These are phyloP conservation scores for Diplodus puntazzo DNA, from an alignment of 2,797 vertebrate genomes.

Conservation along the genomic window DNA sequence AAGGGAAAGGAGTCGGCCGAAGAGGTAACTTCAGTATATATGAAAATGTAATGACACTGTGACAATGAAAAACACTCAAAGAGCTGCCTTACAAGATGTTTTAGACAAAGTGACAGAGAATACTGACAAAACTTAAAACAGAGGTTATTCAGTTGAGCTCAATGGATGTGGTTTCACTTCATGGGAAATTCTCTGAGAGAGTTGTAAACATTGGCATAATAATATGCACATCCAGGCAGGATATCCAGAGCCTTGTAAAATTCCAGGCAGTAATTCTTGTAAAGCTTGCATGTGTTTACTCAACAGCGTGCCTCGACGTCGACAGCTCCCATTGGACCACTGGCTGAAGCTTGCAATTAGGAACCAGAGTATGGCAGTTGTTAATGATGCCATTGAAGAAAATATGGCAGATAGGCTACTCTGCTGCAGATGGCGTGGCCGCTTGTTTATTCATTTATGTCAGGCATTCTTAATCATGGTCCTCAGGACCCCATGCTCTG, in stretches of 20 bases:
- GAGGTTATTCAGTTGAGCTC: conserved; percentile 17
- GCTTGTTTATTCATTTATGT: conserved; percentile 72
- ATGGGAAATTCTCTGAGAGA: conserved; percentile 70
- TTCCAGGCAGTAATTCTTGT: conserved; percentile 80
- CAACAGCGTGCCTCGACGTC: conserved; percentile 68
- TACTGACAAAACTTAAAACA: conserved; percentile 9
- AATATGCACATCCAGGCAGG: conserved; percentile 72
- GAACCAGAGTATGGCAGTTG: conserved; percentile 73
- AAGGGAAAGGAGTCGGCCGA: conserved; percentile 18
- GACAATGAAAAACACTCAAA: conserved; percentile 12
- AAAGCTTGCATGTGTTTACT: conserved; percentile 80
- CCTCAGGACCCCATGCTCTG: conserved; percentile 55
- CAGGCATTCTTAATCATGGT: conserved; percentile 66
- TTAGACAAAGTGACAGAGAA: conserved; percentile 17
- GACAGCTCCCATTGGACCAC: conserved; percentile 67
- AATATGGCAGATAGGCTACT: conserved; percentile 72
- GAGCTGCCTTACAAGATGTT: conserved; percentile 3
- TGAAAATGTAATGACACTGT: conserved; percentile 14
- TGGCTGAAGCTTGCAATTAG: conserved; percentile 71
- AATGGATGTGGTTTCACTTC: conserved; percentile 44
- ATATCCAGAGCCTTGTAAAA: conserved; percentile 81
- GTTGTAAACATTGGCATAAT: conserved; percentile 55
- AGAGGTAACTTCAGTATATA: conserved; percentile 6
- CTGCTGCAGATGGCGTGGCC: conserved; percentile 55
- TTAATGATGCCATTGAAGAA: conserved; percentile 74